A percentile compares a stretch with the other conserved stretches of the same genome.
phyloP scores from a whole-genome alignment of 1,140 invertebrate species.

The Formica selysi region DNA sequence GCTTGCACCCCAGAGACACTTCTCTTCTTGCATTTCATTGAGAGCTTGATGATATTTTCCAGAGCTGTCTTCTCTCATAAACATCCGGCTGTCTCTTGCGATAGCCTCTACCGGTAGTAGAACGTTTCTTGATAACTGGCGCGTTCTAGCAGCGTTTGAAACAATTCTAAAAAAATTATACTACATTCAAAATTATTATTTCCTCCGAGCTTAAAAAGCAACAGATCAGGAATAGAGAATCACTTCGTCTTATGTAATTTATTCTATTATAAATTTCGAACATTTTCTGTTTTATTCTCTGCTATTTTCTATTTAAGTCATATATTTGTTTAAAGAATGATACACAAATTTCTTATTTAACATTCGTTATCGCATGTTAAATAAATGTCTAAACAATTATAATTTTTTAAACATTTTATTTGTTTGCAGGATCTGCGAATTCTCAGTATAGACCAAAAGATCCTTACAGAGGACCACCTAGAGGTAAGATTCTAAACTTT shows the following conservation, averaged over 20 bases:
- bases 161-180: slow-evolving; percentile 44
- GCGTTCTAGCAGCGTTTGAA: slow-evolving; percentile 50
- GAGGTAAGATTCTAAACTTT: slow-evolving; percentile 66
- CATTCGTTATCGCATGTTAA: neutral
- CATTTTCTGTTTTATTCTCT: too few relatives aligned
- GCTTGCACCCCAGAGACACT: neutral
- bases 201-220: neutral
- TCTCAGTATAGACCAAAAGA: slow-evolving; percentile 66
- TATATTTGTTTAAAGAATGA: neutral
- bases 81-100: slow-evolving; percentile 76
- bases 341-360: slow-evolving; percentile 12
- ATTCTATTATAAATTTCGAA: neutral
- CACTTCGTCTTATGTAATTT: neutral
- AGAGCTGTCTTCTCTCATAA: slow-evolving; percentile 71
- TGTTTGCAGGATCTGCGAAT: slow-evolving; percentile 46
- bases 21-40: slow-evolving; percentile 9
- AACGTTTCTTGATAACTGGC: slow-evolving; percentile 67
- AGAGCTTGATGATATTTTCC: slow-evolving; percentile 38
- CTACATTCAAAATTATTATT: slow-evolving; percentile 5
- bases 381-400: neutral
- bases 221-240: neutral
- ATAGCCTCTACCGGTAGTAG: slow-evolving; percentile 71
- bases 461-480: slow-evolving; percentile 48
- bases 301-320: neutral
- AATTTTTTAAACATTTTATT: neutral